Evolutionary conservation across 1,140 invertebrate genomes (phyloP).

Genomic region (Scaptodrosophila lebanonensis): DNA sequence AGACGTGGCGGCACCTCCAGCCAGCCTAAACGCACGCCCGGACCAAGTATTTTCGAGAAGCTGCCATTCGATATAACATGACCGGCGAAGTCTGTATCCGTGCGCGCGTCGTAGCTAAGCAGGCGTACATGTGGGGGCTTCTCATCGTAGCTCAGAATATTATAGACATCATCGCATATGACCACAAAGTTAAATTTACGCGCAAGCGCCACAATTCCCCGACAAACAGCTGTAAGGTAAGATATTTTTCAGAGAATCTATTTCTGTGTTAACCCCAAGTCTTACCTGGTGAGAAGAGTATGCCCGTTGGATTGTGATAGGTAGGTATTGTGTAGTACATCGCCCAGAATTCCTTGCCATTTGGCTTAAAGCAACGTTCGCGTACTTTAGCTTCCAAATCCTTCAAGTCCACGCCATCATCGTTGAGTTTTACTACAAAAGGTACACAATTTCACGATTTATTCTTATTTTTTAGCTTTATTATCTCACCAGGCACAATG

Average conservation of each 20-base stretch:
- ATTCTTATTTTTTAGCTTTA: background rate
- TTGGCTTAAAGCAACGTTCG: constrained; percentile 52
- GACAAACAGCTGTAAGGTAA: constrained; percentile 76
- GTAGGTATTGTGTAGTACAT: constrained; percentile 83
- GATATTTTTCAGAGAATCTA: background rate
- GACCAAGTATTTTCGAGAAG: constrained; percentile 84
- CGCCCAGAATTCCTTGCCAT: constrained; percentile 80
- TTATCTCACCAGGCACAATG: constrained; percentile 79
- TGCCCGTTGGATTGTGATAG: constrained; percentile 84
- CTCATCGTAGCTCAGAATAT: constrained; percentile 80
- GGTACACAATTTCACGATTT: background rate
- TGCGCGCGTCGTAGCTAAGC: constrained; percentile 79
- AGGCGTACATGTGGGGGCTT: constrained; percentile 78
- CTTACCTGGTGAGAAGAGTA: constrained; percentile 78
- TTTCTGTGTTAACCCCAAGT: background rate
- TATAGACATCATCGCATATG: constrained; percentile 84
- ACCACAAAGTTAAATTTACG: constrained; percentile 80
- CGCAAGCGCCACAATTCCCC: constrained; percentile 79
- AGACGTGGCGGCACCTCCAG: constrained; percentile 80
- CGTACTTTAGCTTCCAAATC: constrained; percentile 74
- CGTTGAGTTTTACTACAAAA: constrained; percentile 78
- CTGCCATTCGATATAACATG: constrained; percentile 83
- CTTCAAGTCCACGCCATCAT: constrained; percentile 79
- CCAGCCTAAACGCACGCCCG: constrained; percentile 83
- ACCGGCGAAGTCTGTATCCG: constrained; percentile 77